Evolutionary conservation across 2,888 invertebrate species (phyloP), one percentile per base, ranked within the genome.

Genomic region (Chrysopilus asiliformis): DNA sequence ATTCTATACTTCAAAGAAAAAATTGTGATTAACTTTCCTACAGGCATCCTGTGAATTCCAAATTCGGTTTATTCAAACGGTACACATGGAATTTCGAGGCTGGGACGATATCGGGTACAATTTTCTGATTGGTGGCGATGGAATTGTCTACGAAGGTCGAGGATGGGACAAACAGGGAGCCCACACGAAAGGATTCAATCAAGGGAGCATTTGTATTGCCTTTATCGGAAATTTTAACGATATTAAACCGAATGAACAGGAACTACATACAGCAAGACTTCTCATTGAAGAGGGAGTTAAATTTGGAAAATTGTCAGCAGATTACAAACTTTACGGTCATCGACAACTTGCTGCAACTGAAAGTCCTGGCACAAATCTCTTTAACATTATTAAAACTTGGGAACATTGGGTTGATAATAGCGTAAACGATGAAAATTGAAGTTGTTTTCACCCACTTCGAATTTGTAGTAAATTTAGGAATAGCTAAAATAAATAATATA

Each of bases 61-160:
- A 5, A 71, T 50, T 2, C 47, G 47, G 2, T 42, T 45, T 3
- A 53, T 57, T 18, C 82, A 82, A 56, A 69, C 64, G 16, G 79
- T 67, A 48, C 81, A 85, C 55, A 75, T 84, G 22, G 78, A 79
- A 46, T 69, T 70, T 14, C 60, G 57, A 38, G 56, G 64, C 0
- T 78, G 76, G 68, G 67, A 64, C 40, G 84, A 84, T 51, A 81
- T 83, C 16, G 75, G 67, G 0, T 85, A 81, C 55, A 86, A 81
- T 53, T 87, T 83, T 47, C 58, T 86, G 3, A 71, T 86, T 3
- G 85, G 82, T 1, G 83, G 82, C 4, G 83, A 84, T 51, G 84
- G 83, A 0, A 68, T 71, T 7, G 76, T 74, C 0, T 84, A 82
- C 53, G 71, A 69, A 45, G 83, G 79, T 1, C 71, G 83, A 4